These are phyloP conservation scores for Apocheima hispidaria DNA, from an alignment of 2,888 invertebrate genomes.

Conservation along the genomic window DNA sequence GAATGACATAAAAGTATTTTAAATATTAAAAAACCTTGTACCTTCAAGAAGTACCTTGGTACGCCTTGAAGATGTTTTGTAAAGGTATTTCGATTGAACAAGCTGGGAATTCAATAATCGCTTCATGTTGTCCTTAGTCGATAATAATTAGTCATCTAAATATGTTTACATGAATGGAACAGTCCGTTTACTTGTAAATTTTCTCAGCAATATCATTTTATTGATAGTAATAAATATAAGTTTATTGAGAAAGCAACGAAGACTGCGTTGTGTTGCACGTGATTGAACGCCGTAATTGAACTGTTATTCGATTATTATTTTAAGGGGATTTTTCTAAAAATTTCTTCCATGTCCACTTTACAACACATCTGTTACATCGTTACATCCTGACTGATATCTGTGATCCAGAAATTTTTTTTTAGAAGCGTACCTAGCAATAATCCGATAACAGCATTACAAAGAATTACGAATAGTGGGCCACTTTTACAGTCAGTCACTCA, in stretches of 20 bases:
- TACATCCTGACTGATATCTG: constrained; percentile 34
- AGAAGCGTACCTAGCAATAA: constrained; percentile 46
- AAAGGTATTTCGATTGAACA: constrained; percentile 24
- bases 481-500: constrained; percentile 41
- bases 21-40: constrained; percentile 41
- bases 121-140: constrained; percentile 14
- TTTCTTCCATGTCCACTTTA: not conserved
- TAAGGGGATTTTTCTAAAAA: not conserved
- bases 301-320: not conserved
- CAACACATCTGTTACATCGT: not conserved
- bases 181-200: constrained; percentile 11
- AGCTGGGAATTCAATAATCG: constrained; percentile 9
- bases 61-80: constrained; percentile 28
- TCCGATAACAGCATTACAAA: constrained; percentile 59
- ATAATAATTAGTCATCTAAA: constrained; percentile 18
- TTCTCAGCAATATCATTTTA: constrained; percentile 16
- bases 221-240: constrained; percentile 10
- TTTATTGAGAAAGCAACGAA: constrained; percentile 15
- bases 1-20: constrained; percentile 52
- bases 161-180: constrained; percentile 11
- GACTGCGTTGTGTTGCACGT: not conserved
- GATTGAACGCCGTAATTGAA: not conserved
- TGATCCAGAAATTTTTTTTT: constrained; percentile 52
- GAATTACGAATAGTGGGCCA: constrained; percentile 57
- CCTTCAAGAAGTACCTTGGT: no score